Evolutionary conservation across 2,797 vertebrate species (phyloP).

Genomic region (Cottoperca gobio): DNA sequence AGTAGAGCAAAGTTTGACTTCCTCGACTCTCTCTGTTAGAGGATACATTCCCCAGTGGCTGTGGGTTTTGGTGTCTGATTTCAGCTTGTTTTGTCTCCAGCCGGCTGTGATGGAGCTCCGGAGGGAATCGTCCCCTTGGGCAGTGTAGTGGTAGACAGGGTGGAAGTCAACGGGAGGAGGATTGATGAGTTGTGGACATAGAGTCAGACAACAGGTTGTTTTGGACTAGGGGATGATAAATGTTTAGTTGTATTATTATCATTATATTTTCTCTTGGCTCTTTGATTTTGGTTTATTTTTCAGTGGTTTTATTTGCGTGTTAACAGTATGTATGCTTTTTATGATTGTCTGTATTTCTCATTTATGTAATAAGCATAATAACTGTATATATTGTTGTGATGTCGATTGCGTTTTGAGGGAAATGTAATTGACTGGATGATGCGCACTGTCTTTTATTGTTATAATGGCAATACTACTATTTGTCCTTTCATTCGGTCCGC

Average conservation of each 20-base stretch:
- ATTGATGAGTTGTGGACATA: constrained; percentile 18
- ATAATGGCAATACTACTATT: background rate
- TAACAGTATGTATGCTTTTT: background rate
- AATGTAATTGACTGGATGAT: background rate
- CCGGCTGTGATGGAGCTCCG: constrained; percentile 43
- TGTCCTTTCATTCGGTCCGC: background rate
- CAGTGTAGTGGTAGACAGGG: constrained; percentile 21
- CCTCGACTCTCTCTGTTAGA: background rate
- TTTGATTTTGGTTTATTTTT: background rate
- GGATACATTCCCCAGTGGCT: constrained; percentile 22
- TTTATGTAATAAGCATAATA: background rate
- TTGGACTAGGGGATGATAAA: background rate
- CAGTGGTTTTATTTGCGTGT: background rate
- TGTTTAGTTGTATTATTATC: background rate
- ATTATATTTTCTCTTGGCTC: background rate
- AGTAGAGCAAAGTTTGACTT: constrained; percentile 21
- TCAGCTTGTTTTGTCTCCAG: constrained; percentile 56
- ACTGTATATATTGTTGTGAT: background rate
- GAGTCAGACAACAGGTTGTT: background rate
- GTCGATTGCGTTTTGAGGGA: background rate
- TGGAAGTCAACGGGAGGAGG: constrained; percentile 28
- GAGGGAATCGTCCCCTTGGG: constrained; percentile 33
- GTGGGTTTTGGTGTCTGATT: constrained; percentile 50
- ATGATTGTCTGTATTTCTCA: background rate
- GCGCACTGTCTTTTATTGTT: background rate